Base-by-base conservation (phyloP, 2,888 invertebrate species). In the Catocala nupta region DNA sequence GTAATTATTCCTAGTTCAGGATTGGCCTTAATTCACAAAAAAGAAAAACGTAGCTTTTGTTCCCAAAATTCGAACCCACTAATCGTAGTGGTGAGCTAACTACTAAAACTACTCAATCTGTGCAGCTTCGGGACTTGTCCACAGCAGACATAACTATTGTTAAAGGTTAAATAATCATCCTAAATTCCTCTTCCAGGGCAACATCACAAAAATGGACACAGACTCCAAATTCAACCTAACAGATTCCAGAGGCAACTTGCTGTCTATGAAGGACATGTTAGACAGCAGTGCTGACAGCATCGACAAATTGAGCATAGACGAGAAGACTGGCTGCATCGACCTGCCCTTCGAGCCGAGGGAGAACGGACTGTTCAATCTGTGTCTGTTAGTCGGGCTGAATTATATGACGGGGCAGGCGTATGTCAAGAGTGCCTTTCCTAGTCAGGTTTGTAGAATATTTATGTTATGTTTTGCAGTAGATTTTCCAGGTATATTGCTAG, bases 401-500 rank as follows among this genome's bases (percentile, higher is more conserved):
- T 93, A 95, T 77, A 95, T 95, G 89, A 95, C 94, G 0, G 95
- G 95, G 51, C 92, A 95, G 80, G 96, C 97, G 3, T 96, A 96
- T 82, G 95, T 97, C 60, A 97, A 96, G 82, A 96, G 95, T 71
- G 96, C 96, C 71, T 97, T 95, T 90, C 97, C 97, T 5, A 88
- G 89, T 68, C 94, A 96, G 90, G 96, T 96, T 81, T 94, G 94
- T 90, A 33, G 25, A 3, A 25, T 25, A 3, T 25, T 25, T 25
- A 25, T 25, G 25, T 25, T 25, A n/a, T n/a, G 25, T 25, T 25
- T 25, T 25, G 1, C 0, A 0, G 25, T 25, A 25, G 4, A 25
- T 25, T 25, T 25, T 25, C 1, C 25, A 25, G n/a, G n/a, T n/a
- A n/a, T n/a, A n/a, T n/a, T n/a, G n/a, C n/a, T n/a, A n/a, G n/a